Base-by-base conservation (phyloP, 2,113 vertebrate species). In the Fregata magnificens region DNA sequence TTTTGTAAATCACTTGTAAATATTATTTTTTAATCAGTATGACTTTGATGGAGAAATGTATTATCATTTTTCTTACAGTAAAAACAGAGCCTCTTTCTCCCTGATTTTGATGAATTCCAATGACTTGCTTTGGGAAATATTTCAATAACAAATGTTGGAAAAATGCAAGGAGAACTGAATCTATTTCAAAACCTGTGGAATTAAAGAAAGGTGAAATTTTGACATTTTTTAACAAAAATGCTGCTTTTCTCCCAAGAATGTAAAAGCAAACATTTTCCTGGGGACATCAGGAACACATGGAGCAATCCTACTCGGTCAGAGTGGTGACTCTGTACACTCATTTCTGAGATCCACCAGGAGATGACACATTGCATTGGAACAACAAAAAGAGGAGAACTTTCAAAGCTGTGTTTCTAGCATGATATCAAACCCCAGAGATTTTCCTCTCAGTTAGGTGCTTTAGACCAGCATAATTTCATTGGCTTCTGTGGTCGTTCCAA, bases 311-410 rank as follows among this genome's bases (percentile, higher is more conserved):
- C 24, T 62, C 12, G 58, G 8, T 9, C 24, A 31, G 13, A 47
- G 26, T 2, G 2, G 31, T 40, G 26, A 49, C 3, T 52, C 24
- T 50, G 73, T 32, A 17, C 18, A 5, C 22, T 31, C 0, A 3
- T 7, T 73, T 61, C 53, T 70, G 65, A 91, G 40, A 49, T 73
- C 9, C 2, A 1, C 28, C 14, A 17, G 18, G 19, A 70, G 83
- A 53, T 21, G 49, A 2, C 14, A 36, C 1, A 3, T n/a, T 45
- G 16, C 6, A 15, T 4, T 66, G 66, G 31, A 78, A 70, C 4
- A 50, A 56, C 6, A 52, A 15, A 50, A 59, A 59, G 3, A 79
- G 8, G 29, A 83, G 24, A 40, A 25, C 38, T 70, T 73, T 56
- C 24, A 26, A 81, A 81, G 9, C 32, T n/a, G 6, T 11, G 59